phyloP scores from a whole-genome alignment of 2,888 invertebrate species.

The Campaea margaritaria region DNA sequence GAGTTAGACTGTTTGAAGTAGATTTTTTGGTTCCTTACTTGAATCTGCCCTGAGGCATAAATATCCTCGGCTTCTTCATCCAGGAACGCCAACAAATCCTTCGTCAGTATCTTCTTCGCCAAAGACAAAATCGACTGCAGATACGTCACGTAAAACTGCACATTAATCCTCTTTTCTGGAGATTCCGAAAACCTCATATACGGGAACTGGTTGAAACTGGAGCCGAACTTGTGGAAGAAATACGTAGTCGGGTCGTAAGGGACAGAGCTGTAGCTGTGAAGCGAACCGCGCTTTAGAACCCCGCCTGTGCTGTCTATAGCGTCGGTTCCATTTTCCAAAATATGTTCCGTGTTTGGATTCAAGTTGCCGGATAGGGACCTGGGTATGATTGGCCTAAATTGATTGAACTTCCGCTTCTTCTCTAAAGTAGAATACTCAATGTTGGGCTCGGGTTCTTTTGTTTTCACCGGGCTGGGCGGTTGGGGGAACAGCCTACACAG shows the following conservation, averaged over 20 bases:
- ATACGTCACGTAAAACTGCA: slow-evolving; percentile 91
- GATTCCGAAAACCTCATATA: slow-evolving; percentile 92
- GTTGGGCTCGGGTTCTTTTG: slow-evolving; percentile 75
- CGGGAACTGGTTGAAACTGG: slow-evolving; percentile 96
- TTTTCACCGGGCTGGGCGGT: slow-evolving; percentile 86
- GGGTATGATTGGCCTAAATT: slow-evolving; percentile 95
- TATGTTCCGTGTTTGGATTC: slow-evolving; percentile 86
- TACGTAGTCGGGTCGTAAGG: slow-evolving; percentile 93
- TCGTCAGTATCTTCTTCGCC: slow-evolving; percentile 94
- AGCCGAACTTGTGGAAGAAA: slow-evolving; percentile 96
- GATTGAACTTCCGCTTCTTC: slow-evolving; percentile 88
- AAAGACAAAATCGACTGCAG: slow-evolving; percentile 91
- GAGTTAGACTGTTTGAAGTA: no score
- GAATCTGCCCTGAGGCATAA: slow-evolving; percentile 88
- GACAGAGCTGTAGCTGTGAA: slow-evolving; percentile 87
- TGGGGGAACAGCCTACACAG: slow-evolving; percentile 94
- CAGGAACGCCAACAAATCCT: slow-evolving; percentile 91
- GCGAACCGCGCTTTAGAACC: slow-evolving; percentile 73
- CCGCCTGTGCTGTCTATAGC: slow-evolving; percentile 64
- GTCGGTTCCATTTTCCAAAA: slow-evolving; percentile 72
- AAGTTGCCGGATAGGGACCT: slow-evolving; percentile 94
- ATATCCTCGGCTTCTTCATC: slow-evolving; percentile 94
- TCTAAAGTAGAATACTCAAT: slow-evolving; percentile 83
- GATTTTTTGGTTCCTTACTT: slow-evolving; percentile 60
- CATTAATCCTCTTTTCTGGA: slow-evolving; percentile 87